These are phyloP conservation scores for Eurytemora carolleeae DNA, from an alignment of 1,140 invertebrate species.

Conservation along the genomic window DNA sequence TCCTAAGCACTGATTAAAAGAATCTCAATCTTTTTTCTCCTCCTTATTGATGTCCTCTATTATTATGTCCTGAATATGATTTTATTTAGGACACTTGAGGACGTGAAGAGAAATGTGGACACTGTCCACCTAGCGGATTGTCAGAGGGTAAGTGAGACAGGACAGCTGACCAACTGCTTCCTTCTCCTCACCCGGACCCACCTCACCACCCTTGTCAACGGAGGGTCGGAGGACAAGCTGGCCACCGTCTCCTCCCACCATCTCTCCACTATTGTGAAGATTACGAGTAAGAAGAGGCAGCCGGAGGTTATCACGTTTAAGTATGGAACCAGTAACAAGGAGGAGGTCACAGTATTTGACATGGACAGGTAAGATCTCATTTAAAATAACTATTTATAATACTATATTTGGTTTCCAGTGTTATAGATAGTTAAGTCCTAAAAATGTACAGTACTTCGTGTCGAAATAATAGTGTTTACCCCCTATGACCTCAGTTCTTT, in stretches of 20 bases:
- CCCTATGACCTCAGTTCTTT: too few species aligned
- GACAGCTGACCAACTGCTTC: constrained; percentile 35
- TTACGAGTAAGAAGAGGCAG: constrained; percentile 78
- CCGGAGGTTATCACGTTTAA: constrained; percentile 91
- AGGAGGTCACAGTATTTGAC: constrained; percentile 48
- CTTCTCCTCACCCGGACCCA: constrained; percentile 70
- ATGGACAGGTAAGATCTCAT: constrained; percentile 42
- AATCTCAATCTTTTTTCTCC: too few species aligned
- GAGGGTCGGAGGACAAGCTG: constrained; percentile 47
- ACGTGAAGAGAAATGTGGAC: background rate
- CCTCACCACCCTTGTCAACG: constrained; percentile 59
- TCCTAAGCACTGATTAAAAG: too few species aligned
- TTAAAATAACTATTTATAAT: background rate
- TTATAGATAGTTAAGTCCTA: too few species aligned
- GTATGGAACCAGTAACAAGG: constrained; percentile 55
- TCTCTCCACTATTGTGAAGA: constrained; percentile 74
- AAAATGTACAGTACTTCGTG: too few species aligned
- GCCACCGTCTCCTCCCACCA: constrained; percentile 62
- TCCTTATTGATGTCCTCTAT: too few species aligned
- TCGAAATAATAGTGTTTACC: too few species aligned
- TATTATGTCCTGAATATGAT: too few species aligned
- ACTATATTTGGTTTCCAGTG: too few species aligned
- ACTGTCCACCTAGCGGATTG: constrained; percentile 11
- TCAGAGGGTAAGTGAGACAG: background rate
- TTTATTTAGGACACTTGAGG: background rate